A percentile compares a stretch with the other conserved stretches of the same genome.
These are phyloP conservation scores for Ciona savignyi DNA, from an alignment of 23 tunicate species.

Conservation along the genomic window DNA sequence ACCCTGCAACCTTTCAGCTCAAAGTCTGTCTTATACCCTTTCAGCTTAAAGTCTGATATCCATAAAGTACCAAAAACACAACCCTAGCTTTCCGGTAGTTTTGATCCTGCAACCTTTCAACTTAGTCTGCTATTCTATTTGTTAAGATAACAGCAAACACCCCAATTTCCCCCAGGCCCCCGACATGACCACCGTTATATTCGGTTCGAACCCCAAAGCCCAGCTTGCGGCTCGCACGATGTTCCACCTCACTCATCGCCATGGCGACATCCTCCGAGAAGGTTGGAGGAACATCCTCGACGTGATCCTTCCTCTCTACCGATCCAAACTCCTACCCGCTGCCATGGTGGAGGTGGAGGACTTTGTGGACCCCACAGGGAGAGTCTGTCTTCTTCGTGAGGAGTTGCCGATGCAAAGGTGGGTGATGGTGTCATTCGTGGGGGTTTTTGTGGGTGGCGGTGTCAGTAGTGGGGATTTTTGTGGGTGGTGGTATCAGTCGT, in stretches of 20 bases:
- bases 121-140: no score
- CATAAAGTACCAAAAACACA: no score
- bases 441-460: no score
- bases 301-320: constrained; percentile 78
- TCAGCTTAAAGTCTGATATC: no score
- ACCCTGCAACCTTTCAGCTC: no score
- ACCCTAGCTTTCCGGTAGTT: no score
- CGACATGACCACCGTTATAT: constrained; percentile 58
- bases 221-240: constrained; percentile 91
- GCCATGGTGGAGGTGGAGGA: constrained; percentile 95
- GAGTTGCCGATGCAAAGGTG: constrained; percentile 89
- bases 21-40: no score
- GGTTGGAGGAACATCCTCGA: constrained; percentile 99
- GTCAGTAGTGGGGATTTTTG: no score
- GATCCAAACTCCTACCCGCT: constrained; percentile 89
- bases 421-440: background rate
- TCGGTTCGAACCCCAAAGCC: constrained; percentile 83
- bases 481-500: background rate
- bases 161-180: constrained; percentile 43
- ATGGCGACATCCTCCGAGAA: constrained; percentile 97
- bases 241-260: constrained; percentile 85
- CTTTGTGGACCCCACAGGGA: constrained; percentile 94
- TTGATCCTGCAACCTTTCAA: no score
- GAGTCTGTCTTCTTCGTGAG: constrained; percentile 61
- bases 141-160: no score